Evolutionary conservation across 2,113 vertebrate genomes (phyloP).

Genomic region (Electrona antarctica): DNA sequence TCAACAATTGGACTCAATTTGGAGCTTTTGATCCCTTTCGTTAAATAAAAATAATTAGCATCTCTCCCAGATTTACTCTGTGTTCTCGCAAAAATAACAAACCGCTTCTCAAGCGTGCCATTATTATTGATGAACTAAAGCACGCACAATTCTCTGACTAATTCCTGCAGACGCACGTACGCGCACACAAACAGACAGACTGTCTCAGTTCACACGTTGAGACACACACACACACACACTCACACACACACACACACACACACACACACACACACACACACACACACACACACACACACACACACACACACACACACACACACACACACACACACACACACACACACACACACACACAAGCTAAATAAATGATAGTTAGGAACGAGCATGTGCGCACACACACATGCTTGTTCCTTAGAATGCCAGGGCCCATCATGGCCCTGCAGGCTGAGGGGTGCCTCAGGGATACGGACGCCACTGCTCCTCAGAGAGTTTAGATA

Average conservation of each 20-base stretch:
- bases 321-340: conserved; percentile 6
- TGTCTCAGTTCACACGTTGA: no score
- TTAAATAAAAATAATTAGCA: no score
- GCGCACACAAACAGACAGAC: not conserved
- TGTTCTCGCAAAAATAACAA: no score
- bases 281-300: conserved; percentile 5
- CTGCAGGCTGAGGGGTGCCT: conserved; percentile 45
- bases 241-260: conserved; percentile 10
- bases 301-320: conserved; percentile 13
- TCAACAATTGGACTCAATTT: no score
- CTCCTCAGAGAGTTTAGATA: conserved; percentile 70
- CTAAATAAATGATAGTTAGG: no score
- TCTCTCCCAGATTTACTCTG: no score
- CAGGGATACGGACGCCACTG: conserved; percentile 45
- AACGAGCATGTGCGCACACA: conserved; percentile 3
- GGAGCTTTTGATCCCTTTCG: no score
- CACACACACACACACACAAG: conserved; percentile 1
- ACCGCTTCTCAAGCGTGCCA: no score
- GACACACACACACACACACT: conserved; percentile 6
- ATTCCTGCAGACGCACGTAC: not conserved
- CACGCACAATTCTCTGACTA: no score
- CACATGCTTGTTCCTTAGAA: not conserved
- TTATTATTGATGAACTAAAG: no score
- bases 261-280: conserved; percentile 23
- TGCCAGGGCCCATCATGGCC: conserved; percentile 57